These are phyloP conservation scores for Acanthosoma haemorrhoidale DNA, from an alignment of 2,888 invertebrate species.

Conservation along the genomic window DNA sequence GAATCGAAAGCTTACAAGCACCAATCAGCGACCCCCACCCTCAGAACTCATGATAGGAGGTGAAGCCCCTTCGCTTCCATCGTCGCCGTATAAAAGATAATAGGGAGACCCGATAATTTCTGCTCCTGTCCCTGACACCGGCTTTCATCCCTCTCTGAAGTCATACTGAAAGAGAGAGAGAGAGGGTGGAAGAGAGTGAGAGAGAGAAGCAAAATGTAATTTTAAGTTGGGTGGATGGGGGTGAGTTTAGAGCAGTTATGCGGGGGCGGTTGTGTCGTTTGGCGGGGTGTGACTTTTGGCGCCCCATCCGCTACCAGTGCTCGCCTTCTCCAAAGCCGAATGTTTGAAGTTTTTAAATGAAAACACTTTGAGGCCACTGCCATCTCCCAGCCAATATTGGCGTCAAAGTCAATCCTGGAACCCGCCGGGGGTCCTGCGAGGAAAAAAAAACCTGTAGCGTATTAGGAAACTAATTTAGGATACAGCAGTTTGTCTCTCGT, in stretches of 20 bases:
- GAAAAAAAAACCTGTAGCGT: no score
- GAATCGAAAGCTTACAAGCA: neutral
- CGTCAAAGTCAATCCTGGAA: no score
- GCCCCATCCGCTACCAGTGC: no score
- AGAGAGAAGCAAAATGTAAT: constrained; percentile 4
- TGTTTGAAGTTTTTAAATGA: constrained; percentile 10
- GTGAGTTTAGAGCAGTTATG: neutral
- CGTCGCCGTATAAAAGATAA: neutral
- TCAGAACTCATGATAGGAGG: no score
- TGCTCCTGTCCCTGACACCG: constrained; percentile 10
- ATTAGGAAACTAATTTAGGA: no score
- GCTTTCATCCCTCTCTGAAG: constrained; percentile 10
- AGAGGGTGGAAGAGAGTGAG: neutral
- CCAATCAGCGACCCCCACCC: neutral
- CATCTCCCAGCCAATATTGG: neutral
- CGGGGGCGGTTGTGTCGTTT: neutral
- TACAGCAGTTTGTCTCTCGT: no score
- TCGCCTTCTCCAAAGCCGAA: neutral
- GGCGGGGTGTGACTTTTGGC: neutral
- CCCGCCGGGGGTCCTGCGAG: no score
- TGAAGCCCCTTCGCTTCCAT: constrained; percentile 1
- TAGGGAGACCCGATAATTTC: constrained; percentile 10
- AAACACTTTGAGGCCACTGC: constrained; percentile 14
- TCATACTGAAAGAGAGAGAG: neutral
- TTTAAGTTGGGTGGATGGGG: constrained; percentile 2